phyloP scores from a whole-genome alignment of 2,113 vertebrate genomes.

The Xenopus laevis region DNA sequence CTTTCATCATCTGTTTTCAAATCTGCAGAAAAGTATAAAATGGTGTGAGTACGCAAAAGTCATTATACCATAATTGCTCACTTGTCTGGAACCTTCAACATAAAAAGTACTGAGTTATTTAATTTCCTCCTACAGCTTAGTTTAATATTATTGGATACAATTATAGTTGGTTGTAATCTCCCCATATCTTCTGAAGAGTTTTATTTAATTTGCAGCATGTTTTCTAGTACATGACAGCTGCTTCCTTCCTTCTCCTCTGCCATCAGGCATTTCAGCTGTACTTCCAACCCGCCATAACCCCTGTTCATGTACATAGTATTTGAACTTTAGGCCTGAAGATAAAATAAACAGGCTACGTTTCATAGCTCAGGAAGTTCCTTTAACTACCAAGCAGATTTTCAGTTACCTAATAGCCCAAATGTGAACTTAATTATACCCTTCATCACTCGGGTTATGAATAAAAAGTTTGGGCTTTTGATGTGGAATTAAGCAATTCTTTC shows the following conservation, averaged over 20 bases:
- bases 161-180: no score
- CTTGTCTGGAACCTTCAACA: no score
- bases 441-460: conserved; percentile 55
- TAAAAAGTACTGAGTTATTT: no score
- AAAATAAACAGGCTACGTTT: conserved; percentile 40
- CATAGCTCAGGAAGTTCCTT: conserved; percentile 51
- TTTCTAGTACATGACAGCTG: conserved; percentile 29
- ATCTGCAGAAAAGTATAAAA: no score
- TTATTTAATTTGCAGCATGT: not conserved
- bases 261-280: conserved; percentile 60
- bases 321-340: conserved; percentile 53
- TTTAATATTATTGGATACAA: no score
- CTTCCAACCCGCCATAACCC: conserved; percentile 50
- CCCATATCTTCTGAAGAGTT: not conserved
- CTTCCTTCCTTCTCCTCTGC: conserved; percentile 56
- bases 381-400: conserved; percentile 52
- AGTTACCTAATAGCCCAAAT: conserved; percentile 56
- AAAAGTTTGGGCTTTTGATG: conserved; percentile 58
- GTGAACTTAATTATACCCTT: conserved; percentile 59
- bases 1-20: no score
- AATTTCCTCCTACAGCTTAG: no score
- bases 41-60: no score
- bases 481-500: conserved; percentile 55
- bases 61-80: no score
- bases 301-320: conserved; percentile 49